Percentiles rank a stretch among this genome's conserved stretches.
These are phyloP conservation scores for Chaetops frenatus DNA, from an alignment of 2,113 vertebrate species.

Conservation along the genomic window DNA sequence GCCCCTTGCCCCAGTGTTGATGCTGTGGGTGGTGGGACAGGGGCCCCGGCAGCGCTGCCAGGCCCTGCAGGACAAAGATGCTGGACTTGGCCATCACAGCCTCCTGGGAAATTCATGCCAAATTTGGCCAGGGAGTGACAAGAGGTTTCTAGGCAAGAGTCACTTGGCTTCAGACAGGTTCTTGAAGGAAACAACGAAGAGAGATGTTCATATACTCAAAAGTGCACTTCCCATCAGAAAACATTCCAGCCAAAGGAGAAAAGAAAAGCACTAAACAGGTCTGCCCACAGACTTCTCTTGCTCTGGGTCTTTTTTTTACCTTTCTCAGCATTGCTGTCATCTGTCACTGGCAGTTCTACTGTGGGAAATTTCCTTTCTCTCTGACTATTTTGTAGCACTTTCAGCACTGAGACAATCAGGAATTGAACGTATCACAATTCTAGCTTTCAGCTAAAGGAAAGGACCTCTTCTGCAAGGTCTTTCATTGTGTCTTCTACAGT, in stretches of 20 bases:
- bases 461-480: neutral
- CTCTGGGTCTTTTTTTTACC: neutral
- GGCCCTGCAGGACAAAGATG: accelerated
- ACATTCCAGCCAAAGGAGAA: neutral
- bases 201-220: neutral
- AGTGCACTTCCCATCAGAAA: neutral
- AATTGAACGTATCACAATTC: neutral
- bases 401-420: neutral
- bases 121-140: neutral
- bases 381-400: neutral
- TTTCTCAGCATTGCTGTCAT: neutral
- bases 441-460: slow-evolving; percentile 23
- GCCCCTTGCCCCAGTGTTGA: accelerated
- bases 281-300: neutral
- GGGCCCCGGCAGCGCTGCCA: neutral
- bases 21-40: neutral
- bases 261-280: neutral
- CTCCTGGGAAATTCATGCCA: neutral
- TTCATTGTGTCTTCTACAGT: neutral
- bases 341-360: neutral
- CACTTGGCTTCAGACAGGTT: neutral
- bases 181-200: neutral
- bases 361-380: slow-evolving; percentile 25
- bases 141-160: neutral
- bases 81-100: neutral